These are phyloP conservation scores for Chromobotia macracanthus DNA, from an alignment of 2,797 vertebrate species.

Conservation along the genomic window DNA sequence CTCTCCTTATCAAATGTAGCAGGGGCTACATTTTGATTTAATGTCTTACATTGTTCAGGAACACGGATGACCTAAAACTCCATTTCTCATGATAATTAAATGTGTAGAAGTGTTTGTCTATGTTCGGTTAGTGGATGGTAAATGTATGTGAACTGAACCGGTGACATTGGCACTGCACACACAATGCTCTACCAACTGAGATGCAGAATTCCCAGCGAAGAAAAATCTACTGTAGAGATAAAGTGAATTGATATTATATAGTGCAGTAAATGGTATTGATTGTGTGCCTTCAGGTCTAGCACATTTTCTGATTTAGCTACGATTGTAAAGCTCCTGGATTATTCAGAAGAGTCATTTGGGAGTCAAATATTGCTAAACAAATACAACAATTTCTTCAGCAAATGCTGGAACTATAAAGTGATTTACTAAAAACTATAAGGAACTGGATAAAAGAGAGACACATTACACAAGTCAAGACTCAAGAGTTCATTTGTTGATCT, in stretches of 20 bases:
- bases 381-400: background rate
- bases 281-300: background rate
- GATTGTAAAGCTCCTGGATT: background rate
- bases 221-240: background rate
- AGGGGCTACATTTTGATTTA: background rate
- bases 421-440: background rate
- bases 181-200: background rate
- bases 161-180: background rate
- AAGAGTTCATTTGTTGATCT: background rate
- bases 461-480: background rate
- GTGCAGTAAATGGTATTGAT: background rate
- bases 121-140: background rate
- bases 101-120: background rate
- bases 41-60: background rate
- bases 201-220: background rate
- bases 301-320: background rate
- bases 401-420: constrained; percentile 2
- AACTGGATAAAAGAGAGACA: background rate
- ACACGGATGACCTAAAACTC: background rate
- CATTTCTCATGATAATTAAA: constrained; percentile 10
- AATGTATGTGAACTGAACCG: background rate
- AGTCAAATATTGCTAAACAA: background rate
- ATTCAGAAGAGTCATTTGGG: background rate
- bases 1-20: background rate
- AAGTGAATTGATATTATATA: background rate